These are phyloP conservation scores for Otus sunia DNA, from an alignment of 2,113 vertebrate genomes.

Conservation along the genomic window DNA sequence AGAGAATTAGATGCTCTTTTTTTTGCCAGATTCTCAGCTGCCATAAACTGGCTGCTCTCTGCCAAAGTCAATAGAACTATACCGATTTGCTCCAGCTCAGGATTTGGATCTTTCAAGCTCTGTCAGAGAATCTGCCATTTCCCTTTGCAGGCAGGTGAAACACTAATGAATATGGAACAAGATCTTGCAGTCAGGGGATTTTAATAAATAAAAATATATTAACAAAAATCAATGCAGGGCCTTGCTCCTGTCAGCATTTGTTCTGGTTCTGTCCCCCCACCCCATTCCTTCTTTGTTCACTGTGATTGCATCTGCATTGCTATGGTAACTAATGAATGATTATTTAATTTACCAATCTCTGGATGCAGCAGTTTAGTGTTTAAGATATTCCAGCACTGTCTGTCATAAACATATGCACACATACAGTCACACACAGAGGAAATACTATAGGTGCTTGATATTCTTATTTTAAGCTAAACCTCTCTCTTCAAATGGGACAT, in stretches of 20 bases:
- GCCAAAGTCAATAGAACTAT: background rate
- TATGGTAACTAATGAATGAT: conserved; percentile 58
- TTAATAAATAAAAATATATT: conserved; percentile 20
- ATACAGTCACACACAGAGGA: background rate
- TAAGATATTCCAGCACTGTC: conserved; percentile 14
- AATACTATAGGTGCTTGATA: background rate
- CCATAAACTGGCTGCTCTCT: background rate
- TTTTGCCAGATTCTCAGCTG: background rate
- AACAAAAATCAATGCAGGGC: background rate
- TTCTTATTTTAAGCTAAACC: background rate
- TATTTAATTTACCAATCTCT: conserved; percentile 58
- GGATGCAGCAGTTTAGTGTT: background rate
- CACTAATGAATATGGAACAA: background rate
- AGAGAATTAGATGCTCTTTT: background rate
- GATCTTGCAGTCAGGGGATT: background rate
- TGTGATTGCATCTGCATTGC: conserved; percentile 23
- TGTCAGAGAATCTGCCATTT: background rate
- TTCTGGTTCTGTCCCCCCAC: background rate
- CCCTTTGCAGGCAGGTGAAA: background rate
- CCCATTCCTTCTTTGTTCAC: background rate
- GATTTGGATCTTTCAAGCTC: background rate
- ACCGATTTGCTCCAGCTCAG: background rate
- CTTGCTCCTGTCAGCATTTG: background rate
- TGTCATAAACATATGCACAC: background rate
- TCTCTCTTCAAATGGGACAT: background rate